phyloP scores from a whole-genome alignment of 2,113 vertebrate species.

The Gadus macrocephalus region DNA sequence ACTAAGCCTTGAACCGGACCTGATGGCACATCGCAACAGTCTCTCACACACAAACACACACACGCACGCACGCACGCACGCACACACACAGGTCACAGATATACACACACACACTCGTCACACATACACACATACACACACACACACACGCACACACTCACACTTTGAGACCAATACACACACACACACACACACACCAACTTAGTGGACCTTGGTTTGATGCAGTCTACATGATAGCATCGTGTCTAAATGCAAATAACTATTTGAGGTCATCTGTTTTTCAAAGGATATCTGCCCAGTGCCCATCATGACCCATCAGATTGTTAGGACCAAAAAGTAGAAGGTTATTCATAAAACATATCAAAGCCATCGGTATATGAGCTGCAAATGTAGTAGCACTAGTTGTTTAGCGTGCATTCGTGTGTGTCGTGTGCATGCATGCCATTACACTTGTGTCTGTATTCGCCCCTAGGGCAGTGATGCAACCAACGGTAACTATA shows the following conservation, averaged over 20 bases:
- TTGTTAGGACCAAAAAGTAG: too few relatives aligned
- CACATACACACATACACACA: neutral
- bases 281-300: neutral
- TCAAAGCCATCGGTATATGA: too few relatives aligned
- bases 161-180: too few relatives aligned
- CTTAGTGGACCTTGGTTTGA: neutral
- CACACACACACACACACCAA: neutral
- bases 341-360: too few relatives aligned
- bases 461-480: too few relatives aligned
- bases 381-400: conserved; percentile 40
- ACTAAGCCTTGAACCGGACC: conserved; percentile 22
- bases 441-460: too few relatives aligned
- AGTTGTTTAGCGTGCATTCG: conserved; percentile 33
- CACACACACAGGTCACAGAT: neutral
- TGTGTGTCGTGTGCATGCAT: neutral
- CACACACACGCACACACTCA: neutral
- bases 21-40: conserved; percentile 2
- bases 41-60: neutral
- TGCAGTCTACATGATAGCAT: neutral
- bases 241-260: conserved; percentile 13
- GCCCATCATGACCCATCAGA: too few relatives aligned
- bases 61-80: neutral
- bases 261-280: neutral
- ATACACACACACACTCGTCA: neutral
- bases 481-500: too few relatives aligned